These are phyloP conservation scores for Bombus balteatus DNA, from an alignment of 1,140 invertebrate genomes.

Conservation along the genomic window DNA sequence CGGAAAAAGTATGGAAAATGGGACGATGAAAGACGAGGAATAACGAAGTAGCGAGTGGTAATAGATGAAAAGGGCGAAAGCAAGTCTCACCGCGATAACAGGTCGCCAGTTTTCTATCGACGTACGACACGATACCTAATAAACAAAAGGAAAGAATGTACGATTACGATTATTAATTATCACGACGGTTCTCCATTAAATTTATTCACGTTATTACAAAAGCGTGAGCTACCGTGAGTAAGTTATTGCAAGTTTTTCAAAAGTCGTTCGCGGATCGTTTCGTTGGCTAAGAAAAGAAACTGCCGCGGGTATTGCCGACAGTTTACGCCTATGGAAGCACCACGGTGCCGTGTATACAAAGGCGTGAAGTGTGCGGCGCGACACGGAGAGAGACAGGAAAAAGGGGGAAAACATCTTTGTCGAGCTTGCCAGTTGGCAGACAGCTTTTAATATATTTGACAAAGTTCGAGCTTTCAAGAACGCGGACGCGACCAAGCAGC, in stretches of 20 bases:
- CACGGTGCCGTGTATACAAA: background rate
- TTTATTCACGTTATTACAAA: background rate
- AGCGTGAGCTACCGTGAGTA: background rate
- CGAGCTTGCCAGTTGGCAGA: constrained; percentile 42
- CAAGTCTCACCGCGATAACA: background rate
- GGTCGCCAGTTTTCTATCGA: background rate
- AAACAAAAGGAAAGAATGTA: background rate
- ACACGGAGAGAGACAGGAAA: background rate
- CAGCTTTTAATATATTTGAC: constrained; percentile 69
- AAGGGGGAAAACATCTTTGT: constrained; percentile 61
- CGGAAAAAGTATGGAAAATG: constrained; percentile 20
- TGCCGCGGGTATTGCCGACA: constrained; percentile 3
- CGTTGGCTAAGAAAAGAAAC: background rate
- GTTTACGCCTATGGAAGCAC: constrained; percentile 22
- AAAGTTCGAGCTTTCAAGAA: constrained; percentile 65
- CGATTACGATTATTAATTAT: background rate
- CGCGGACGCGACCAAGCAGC: constrained; percentile 40
- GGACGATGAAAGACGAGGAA: background rate
- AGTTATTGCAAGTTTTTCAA: background rate
- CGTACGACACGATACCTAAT: background rate
- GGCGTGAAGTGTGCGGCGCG: background rate
- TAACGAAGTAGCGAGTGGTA: background rate
- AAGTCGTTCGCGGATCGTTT: background rate
- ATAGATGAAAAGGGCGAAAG: constrained; percentile 11
- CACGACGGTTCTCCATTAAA: constrained; percentile 3